phyloP scores from a whole-genome alignment of 2,797 vertebrate genomes.

The Enteromius trimaculatus region DNA sequence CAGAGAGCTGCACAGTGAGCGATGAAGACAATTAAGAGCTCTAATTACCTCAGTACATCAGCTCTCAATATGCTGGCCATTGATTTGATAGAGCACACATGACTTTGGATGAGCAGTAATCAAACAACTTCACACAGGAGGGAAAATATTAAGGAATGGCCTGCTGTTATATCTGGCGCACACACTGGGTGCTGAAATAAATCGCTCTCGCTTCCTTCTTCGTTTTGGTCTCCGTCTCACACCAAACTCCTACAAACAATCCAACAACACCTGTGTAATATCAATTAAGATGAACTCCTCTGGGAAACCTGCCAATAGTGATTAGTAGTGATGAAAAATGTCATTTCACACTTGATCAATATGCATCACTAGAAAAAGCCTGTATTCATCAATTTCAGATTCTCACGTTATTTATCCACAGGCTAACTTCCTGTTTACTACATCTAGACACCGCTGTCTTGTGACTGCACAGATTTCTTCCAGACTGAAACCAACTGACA shows the following conservation, averaged over 20 bases:
- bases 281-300: not conserved
- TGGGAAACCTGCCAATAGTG: conserved; percentile 34
- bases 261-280: conserved; percentile 8
- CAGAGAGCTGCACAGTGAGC: conserved; percentile 56
- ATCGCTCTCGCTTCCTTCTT: not conserved
- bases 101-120: conserved; percentile 64
- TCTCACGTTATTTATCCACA: not conserved
- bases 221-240: conserved; percentile 18
- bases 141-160: conserved; percentile 46
- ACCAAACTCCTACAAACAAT: conserved; percentile 39
- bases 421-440: conserved; percentile 3
- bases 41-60: conserved; percentile 78
- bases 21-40: conserved; percentile 75
- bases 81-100: conserved; percentile 71
- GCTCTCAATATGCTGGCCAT: conserved; percentile 70
- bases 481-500: conserved; percentile 37
- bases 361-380: not conserved
- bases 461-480: conserved; percentile 3
- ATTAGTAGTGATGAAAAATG: conserved; percentile 42
- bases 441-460: not conserved
- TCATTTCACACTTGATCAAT: conserved; percentile 35
- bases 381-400: not conserved
- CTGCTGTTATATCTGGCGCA: conserved; percentile 58
- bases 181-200: conserved; percentile 35
- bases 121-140: conserved; percentile 59